phyloP scores from a whole-genome alignment of 2,888 invertebrate genomes.

The Caprella mutica region DNA sequence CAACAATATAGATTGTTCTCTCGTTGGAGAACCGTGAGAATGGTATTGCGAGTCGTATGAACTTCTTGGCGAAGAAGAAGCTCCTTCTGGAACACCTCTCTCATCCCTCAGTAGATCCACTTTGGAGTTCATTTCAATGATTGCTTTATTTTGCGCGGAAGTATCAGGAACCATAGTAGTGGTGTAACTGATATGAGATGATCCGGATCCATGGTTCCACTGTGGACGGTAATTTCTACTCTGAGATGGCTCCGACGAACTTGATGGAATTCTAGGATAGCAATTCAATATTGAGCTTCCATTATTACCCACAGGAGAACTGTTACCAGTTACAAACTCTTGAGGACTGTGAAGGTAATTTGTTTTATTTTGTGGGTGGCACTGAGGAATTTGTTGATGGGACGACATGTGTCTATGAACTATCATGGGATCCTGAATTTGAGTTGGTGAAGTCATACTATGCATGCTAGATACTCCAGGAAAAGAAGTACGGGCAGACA shows the following conservation, averaged over 20 bases:
- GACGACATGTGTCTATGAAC: not conserved
- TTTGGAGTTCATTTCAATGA: conserved; percentile 24
- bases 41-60: conserved; percentile 26
- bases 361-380: no score
- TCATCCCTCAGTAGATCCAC: conserved; percentile 26
- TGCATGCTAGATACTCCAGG: not conserved
- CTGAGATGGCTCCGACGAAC: not conserved
- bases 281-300: conserved; percentile 7
- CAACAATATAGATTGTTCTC: conserved; percentile 17
- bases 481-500: not conserved
- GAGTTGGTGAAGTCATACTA: not conserved
- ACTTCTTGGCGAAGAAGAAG: conserved; percentile 30
- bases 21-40: conserved; percentile 22
- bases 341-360: conserved; percentile 10
- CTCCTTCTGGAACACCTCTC: conserved; percentile 30
- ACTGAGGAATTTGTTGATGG: not conserved
- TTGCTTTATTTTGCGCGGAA: conserved; percentile 14
- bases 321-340: not conserved
- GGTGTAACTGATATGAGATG: conserved; percentile 32
- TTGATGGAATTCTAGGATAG: not conserved
- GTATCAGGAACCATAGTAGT: conserved; percentile 31
- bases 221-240: conserved; percentile 9
- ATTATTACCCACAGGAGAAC: not conserved
- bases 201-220: conserved; percentile 21
- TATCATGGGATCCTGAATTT: not conserved